Conservation (phyloP, 37 sponge, comb jelly and placozoan genomes). For the Halichondria panicea region DNA sequence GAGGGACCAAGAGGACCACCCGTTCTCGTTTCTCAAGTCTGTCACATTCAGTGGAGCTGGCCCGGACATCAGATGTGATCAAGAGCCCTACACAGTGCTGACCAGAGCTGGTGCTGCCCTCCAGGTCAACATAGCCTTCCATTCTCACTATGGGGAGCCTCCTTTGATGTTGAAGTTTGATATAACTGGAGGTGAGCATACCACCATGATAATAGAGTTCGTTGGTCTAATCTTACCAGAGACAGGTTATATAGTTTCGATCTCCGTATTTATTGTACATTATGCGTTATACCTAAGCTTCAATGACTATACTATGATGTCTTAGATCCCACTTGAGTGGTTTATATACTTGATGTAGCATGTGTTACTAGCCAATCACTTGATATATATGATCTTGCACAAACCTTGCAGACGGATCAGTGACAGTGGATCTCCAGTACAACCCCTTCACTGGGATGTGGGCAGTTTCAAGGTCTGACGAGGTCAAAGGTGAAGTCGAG, state of each 20-base stretch:
- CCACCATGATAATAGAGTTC: no score
- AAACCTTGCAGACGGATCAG: constrained; percentile 5
- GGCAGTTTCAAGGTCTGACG: constrained; percentile 23
- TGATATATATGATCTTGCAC: no score
- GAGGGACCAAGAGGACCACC: constrained; percentile 26
- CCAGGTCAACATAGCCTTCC: constrained; percentile 19
- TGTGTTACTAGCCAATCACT: no score
- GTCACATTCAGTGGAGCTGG: constrained; percentile 8
- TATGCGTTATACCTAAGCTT: no score
- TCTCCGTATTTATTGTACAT: no score
- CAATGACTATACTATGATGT: no score
- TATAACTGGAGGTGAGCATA: no score
- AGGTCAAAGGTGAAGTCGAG: neutral
- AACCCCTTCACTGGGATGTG: constrained; percentile 65
- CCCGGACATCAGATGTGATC: neutral
- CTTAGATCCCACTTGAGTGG: no score
- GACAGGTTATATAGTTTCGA: no score
- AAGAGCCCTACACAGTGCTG: neutral
- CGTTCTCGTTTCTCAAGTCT: constrained; percentile 61
- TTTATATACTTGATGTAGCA: no score
- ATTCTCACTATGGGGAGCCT: constrained; percentile 67
- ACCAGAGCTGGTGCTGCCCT: neutral
- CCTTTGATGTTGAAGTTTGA: constrained; percentile 6
- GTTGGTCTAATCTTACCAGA: no score
- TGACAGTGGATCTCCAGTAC: constrained; percentile 15